Percentiles rank a stretch among this genome's conserved stretches.
Evolutionary conservation across 2,797 vertebrate genomes (phyloP).

Genomic region (Todus mexicanus): DNA sequence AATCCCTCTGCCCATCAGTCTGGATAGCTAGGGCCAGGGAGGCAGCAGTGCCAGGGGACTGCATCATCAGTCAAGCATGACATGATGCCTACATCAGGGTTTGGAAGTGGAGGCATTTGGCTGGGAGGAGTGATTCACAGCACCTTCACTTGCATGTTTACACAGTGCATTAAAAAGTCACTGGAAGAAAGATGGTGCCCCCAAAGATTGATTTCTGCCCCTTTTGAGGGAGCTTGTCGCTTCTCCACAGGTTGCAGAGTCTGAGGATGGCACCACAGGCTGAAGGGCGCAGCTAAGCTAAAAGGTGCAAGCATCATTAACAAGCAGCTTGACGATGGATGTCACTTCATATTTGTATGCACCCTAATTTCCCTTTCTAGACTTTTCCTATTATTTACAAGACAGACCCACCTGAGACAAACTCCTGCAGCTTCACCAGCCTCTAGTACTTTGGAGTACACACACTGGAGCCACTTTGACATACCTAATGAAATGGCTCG

Average conservation of each 20-base stretch:
- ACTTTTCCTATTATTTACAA: not conserved
- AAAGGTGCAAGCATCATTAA: not conserved
- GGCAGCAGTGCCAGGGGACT: not conserved
- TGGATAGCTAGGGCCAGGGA: not conserved
- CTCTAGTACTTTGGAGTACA: not conserved
- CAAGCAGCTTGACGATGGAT: not conserved
- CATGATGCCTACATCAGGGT: accelerated
- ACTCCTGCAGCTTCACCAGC: not conserved
- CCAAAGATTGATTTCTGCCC: not conserved
- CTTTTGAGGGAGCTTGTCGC: not conserved
- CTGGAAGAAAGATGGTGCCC: not conserved
- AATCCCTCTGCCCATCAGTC: not conserved
- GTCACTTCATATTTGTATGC: not conserved
- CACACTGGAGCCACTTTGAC: accelerated
- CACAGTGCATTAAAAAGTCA: not conserved
- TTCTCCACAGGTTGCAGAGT: not conserved
- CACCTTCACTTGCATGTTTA: not conserved
- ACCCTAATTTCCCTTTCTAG: not conserved
- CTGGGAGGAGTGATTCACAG: not conserved
- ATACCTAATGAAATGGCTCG: not conserved
- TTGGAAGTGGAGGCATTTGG: not conserved
- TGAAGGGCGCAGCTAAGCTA: not conserved
- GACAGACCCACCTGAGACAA: not conserved
- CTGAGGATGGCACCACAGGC: not conserved
- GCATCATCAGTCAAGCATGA: no score